Base-by-base conservation (phyloP, 1,140 invertebrate genomes). In the Arion vulgaris region DNA sequence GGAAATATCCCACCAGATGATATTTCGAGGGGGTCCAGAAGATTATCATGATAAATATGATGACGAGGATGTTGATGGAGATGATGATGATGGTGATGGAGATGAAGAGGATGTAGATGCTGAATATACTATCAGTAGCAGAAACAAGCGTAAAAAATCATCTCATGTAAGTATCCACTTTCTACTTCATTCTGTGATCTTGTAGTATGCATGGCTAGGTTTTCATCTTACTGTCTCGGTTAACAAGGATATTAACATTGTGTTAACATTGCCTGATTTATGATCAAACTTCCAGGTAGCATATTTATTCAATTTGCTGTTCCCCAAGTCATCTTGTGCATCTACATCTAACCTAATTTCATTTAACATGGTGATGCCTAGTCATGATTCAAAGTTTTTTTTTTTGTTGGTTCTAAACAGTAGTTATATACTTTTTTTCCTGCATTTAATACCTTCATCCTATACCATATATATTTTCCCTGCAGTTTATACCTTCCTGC, bases 81-180 rank as follows among this genome's bases (percentile, higher is more conserved):
- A 85, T 74, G 84, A 86, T 80, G 82, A 88, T 83, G 87, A 87
- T 13, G 86, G 85, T 57, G 86, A 86, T 57, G 83, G 85, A 45
- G 79, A 85, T 72, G 84, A 82, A 78, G 83, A 85, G 13, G 41
- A 85, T 71, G 77, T 83, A 51, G 81, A 45, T 41, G 75, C 87
- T 82, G 81, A 86, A 51, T 83, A 87, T 45, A 62, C 83, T 68
- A 72, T 72, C 41, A 41, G n/a, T 39, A 72, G 41, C 19, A 32
- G 41, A 39, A 45, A 17, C 41, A n/a, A 39, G 36, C 26, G 36
- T 72, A 72, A 38, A n/a, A 72, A 39, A 23, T 41, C 71, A 11
- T 1, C 39, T 15, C 45, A 51, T 75, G 73, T 75, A 75, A 75
- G 73, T 75, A 72, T n/a, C 1, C 9, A n/a, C 1, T 57, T 57